Conservation (phyloP, 2,797 vertebrate species). For the Chromis chromis region DNA sequence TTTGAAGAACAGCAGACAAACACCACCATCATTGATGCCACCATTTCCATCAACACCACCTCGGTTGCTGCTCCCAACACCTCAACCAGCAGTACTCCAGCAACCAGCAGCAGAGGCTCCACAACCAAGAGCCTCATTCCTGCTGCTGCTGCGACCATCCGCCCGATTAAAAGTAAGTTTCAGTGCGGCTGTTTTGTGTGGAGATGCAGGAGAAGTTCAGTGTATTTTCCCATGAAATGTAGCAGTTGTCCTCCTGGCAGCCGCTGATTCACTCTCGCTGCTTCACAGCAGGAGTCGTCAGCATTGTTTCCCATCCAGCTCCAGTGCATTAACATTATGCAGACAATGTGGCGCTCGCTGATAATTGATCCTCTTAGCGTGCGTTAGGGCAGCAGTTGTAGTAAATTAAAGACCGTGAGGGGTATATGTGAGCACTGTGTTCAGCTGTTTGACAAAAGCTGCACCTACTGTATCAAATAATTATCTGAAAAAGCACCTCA, state of each 20-base stretch:
- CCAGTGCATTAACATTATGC: constrained; percentile 33
- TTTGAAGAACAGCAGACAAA: constrained; percentile 70
- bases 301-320: constrained; percentile 37
- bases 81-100: constrained; percentile 32
- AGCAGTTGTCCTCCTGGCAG: constrained; percentile 3
- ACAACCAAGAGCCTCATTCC: constrained; percentile 29
- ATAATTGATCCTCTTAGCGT: constrained; percentile 69
- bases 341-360: constrained; percentile 60
- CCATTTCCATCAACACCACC: constrained; percentile 28
- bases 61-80: constrained; percentile 34
- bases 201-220: not conserved
- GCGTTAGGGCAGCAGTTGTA: constrained; percentile 32
- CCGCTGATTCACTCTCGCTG: constrained; percentile 14
- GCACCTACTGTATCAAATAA: constrained; percentile 46
- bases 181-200: no score
- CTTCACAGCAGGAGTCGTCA: constrained; percentile 25
- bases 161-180: constrained; percentile 79
- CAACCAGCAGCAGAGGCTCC: constrained; percentile 34
- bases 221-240: constrained; percentile 11
- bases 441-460: constrained; percentile 25
- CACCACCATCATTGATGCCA: constrained; percentile 56
- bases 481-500: constrained; percentile 52
- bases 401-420: constrained; percentile 42
- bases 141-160: constrained; percentile 43
- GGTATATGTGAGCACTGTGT: constrained; percentile 23